A percentile compares a stretch with the other conserved stretches of the same genome.
These are phyloP conservation scores for Amblyornis subalaris DNA, from an alignment of 2,113 vertebrate species.

Conservation along the genomic window DNA sequence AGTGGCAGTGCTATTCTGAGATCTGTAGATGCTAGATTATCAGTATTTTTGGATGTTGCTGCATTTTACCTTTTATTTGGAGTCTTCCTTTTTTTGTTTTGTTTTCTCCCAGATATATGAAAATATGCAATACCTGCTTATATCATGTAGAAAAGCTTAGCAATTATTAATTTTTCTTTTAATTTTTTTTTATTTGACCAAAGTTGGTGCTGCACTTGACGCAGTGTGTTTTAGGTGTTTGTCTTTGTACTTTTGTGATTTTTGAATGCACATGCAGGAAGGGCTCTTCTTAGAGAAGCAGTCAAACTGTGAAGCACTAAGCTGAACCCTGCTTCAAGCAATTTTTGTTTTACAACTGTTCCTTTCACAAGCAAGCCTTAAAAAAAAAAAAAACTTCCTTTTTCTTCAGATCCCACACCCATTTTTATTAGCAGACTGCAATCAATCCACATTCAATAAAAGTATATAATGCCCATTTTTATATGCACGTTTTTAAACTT, in stretches of 20 bases:
- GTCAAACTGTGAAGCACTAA: slow-evolving; percentile 88
- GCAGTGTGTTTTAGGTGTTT: slow-evolving; percentile 82
- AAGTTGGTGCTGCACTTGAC: slow-evolving; percentile 87
- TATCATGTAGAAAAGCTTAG: slow-evolving; percentile 87
- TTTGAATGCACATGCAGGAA: slow-evolving; percentile 83
- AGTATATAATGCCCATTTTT: slow-evolving; percentile 88
- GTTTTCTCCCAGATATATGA: slow-evolving; percentile 84
- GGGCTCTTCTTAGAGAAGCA: slow-evolving; percentile 85
- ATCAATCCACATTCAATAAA: slow-evolving; percentile 84
- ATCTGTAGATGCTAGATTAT: slow-evolving; percentile 80
- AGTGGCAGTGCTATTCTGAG: slow-evolving; percentile 82
- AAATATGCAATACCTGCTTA: slow-evolving; percentile 98
- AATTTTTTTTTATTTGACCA: slow-evolving; percentile 82
- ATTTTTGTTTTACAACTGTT: slow-evolving; percentile 83
- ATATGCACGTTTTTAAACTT: slow-evolving; percentile 92
- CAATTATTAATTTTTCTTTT: slow-evolving; percentile 74
- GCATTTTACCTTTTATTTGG: slow-evolving; percentile 85
- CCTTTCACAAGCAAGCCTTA: slow-evolving; percentile 92
- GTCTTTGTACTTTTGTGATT: slow-evolving; percentile 83
- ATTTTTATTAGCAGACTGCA: slow-evolving; percentile 86
- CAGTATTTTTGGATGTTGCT: slow-evolving; percentile 87
- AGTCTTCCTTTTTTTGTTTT: slow-evolving; percentile 83
- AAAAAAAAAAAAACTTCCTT: slow-evolving; percentile 82
- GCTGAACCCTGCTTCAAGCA: slow-evolving; percentile 86
- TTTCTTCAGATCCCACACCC: slow-evolving; percentile 84